These are phyloP conservation scores for Tuta absoluta DNA, from an alignment of 2,888 invertebrate genomes.

Conservation along the genomic window DNA sequence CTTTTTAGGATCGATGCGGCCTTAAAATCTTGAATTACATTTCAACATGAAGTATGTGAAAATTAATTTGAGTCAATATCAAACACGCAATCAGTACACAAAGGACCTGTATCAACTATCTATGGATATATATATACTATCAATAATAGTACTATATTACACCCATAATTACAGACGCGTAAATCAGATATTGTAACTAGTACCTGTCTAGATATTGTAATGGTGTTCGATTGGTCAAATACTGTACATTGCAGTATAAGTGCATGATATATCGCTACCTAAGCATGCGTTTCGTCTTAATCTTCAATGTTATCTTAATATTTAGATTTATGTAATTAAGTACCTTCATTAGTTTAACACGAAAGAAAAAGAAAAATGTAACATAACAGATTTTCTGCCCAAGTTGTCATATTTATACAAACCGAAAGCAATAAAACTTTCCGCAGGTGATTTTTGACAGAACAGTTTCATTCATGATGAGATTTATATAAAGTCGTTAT, in stretches of 20 bases:
- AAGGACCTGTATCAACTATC: not conserved
- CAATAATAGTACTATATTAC: not conserved
- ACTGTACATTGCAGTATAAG: conserved; percentile 59
- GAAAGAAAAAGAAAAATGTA: too few species aligned
- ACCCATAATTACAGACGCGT: conserved; percentile 45
- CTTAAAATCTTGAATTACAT: not conserved
- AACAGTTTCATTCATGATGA: too few species aligned
- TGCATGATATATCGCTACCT: conserved; percentile 51
- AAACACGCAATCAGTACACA: not conserved
- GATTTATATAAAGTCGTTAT: too few species aligned
- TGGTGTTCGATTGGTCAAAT: conserved; percentile 59
- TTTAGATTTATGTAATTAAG: too few species aligned
- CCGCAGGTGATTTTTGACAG: too few species aligned
- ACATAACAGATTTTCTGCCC: too few species aligned
- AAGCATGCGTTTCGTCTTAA: not conserved
- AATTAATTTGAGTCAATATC: not conserved
- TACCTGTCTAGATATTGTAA: too few species aligned
- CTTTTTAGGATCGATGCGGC: too few species aligned
- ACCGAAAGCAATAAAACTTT: too few species aligned
- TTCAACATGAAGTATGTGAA: not conserved
- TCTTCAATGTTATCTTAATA: not conserved
- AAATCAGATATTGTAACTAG: conserved; percentile 48
- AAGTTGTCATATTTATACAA: too few species aligned
- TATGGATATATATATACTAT: not conserved
- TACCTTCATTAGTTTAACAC: too few species aligned